Conservation (phyloP, 2,113 vertebrate species). For the Atlantisia rogersi region DNA sequence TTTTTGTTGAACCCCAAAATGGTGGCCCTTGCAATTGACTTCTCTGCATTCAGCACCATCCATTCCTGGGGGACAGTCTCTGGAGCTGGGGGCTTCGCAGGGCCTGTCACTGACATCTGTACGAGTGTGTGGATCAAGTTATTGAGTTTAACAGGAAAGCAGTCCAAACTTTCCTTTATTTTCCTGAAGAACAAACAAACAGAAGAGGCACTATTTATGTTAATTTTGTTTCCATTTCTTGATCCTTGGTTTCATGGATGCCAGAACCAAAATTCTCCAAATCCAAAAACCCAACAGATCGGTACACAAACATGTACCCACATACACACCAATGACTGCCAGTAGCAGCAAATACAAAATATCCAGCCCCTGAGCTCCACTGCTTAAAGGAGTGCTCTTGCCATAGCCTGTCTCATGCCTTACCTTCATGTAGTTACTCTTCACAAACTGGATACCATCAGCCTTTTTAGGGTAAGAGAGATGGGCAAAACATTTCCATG, state of each 20-base stretch:
- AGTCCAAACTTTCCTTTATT: conserved; percentile 89
- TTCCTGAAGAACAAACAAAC: conserved; percentile 76
- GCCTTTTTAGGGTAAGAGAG: background rate
- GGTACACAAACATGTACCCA: background rate
- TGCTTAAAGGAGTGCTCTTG: background rate
- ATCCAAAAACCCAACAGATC: background rate
- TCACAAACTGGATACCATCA: background rate
- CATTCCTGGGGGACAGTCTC: conserved; percentile 31
- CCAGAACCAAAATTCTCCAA: background rate
- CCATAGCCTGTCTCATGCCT: background rate
- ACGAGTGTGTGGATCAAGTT: conserved; percentile 85
- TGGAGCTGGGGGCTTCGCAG: conserved; percentile 16
- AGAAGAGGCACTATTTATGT: background rate
- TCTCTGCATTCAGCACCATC: background rate
- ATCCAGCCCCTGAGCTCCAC: background rate
- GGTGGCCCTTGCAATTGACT: conserved; percentile 24
- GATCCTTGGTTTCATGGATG: background rate
- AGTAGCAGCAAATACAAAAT: background rate
- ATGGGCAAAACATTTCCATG: background rate
- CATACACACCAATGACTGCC: no score
- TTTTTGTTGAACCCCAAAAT: conserved; percentile 52
- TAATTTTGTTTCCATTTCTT: background rate
- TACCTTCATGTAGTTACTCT: background rate
- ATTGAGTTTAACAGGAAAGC: conserved; percentile 89
- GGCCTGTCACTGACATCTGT: conserved; percentile 69